Percentiles rank a stretch among this genome's conserved stretches.
These are phyloP conservation scores for Onthophagus taurus DNA, from an alignment of 1,140 invertebrate genomes.

Conservation along the genomic window DNA sequence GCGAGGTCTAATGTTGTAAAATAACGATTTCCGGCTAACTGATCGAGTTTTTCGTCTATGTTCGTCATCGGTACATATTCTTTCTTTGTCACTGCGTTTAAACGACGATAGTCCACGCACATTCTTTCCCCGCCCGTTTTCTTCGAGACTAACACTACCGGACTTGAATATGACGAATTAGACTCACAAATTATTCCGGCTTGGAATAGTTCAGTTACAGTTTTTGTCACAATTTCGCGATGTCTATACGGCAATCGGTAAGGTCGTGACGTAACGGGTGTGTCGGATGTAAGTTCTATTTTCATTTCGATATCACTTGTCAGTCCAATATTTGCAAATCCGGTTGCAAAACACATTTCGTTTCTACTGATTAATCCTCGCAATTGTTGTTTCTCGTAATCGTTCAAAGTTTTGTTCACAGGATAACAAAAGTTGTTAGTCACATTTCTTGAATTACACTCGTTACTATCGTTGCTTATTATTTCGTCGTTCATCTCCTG, in stretches of 20 bases:
- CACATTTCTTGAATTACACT: too few species aligned
- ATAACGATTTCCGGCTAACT: too few species aligned
- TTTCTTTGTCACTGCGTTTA: not conserved
- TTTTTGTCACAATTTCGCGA: conserved; percentile 2
- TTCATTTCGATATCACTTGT: conserved; percentile 10
- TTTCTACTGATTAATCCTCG: too few species aligned
- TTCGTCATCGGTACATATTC: too few species aligned
- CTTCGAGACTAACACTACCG: conserved; percentile 28
- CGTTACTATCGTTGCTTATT: too few species aligned
- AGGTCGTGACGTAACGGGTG: conserved; percentile 13
- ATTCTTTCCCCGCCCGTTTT: conserved; percentile 1
- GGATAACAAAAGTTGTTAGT: too few species aligned
- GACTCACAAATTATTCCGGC: conserved; percentile 25
- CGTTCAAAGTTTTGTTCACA: too few species aligned
- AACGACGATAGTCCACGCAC: conserved; percentile 3
- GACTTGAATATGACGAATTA: conserved; percentile 25
- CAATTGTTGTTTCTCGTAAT: too few species aligned
- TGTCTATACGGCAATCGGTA: conserved; percentile 9
- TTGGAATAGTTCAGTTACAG: conserved; percentile 18
- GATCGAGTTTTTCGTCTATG: too few species aligned
- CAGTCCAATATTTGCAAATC: conserved; percentile 2
- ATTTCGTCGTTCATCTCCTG: too few species aligned
- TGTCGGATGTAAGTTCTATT: conserved; percentile 2
- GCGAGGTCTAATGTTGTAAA: too few species aligned
- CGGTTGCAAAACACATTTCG: conserved; percentile 10